Conservation (phyloP, 2,888 invertebrate genomes). For the Drosophila glabriapex region DNA sequence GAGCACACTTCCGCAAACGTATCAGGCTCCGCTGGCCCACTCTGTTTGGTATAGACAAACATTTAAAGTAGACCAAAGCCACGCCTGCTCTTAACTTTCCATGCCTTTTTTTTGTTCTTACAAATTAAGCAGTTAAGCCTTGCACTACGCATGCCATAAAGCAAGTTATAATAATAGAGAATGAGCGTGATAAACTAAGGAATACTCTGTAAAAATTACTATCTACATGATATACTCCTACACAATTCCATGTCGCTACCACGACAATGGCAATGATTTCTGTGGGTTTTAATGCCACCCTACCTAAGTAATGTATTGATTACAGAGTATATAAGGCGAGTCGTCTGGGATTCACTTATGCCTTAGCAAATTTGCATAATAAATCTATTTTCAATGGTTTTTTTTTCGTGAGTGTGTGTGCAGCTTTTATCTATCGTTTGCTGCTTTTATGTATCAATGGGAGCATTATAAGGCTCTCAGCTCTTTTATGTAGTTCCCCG, state of each 20-base stretch:
- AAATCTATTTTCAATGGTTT: slow-evolving; percentile 81
- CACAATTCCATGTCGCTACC: neutral
- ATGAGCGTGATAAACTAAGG: neutral
- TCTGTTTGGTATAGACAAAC: slow-evolving; percentile 33
- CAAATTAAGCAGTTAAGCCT: slow-evolving; percentile 75
- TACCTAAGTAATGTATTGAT: neutral
- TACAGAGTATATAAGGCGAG: slow-evolving; percentile 36
- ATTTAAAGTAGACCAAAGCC: slow-evolving; percentile 49
- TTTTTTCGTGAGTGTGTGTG: slow-evolving; percentile 33
- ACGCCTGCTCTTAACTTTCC: slow-evolving; percentile 32
- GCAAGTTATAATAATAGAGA: neutral
- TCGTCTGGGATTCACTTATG: slow-evolving; percentile 65
- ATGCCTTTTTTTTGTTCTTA: slow-evolving; percentile 28
- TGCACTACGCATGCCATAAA: slow-evolving; percentile 43
- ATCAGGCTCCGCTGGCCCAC: neutral
- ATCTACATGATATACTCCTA: neutral
- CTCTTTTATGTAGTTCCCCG: slow-evolving; percentile 56
- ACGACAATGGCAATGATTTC: neutral
- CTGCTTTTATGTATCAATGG: slow-evolving; percentile 61
- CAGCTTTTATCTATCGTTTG: slow-evolving; percentile 35
- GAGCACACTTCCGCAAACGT: slow-evolving; percentile 15
- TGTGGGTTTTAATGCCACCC: neutral
- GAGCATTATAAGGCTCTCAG: slow-evolving; percentile 45
- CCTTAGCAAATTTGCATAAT: slow-evolving; percentile 78
- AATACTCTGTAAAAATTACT: slow-evolving; percentile 10